Base-by-base conservation (phyloP, 64 coral and sea anemone genomes). In the Orbicella faveolata region DNA sequence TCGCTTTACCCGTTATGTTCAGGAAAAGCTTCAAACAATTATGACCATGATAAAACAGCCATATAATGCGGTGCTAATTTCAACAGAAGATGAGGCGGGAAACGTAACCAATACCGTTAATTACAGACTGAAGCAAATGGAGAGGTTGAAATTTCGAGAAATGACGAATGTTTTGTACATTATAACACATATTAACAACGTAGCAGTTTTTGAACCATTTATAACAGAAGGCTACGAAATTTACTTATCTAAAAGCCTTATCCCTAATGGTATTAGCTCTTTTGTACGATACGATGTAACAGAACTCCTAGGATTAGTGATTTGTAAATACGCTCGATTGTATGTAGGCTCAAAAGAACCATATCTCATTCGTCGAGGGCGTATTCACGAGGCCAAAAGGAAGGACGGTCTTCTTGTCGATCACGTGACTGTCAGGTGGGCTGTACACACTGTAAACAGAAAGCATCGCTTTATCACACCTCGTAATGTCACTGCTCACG, bases 41-140 rank as follows among this genome's bases (percentile, higher is more conserved):
- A 84, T 93, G 19, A 51, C 48, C 19, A 90, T 48, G 12, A 90
- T 96, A 30, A 93, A 78, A 17, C 79, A 69, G 79, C 94, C 94
- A 15, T 96, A 93, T 61, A 96, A 96, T 36, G 94, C 91, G 15
- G 35, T 96, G 48, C 25, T 84, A 30, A 89, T 96, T 48, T 87
- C 87, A 64, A 75, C 86, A 23, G 34, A 86, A 19, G 63, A 83
- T 5, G 84, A 93, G 37, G 75, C 63, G 5, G 25, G 44, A 23
- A 70, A 84, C 1, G 23, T 93, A 0, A 76, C 70, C 33, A 96
- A 86, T 76, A 90, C 79, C 18, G 76, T 96, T 70, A 26, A 90
- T 39, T 93, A 90, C 39, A 74, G 91, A 30, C 88, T 96, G 13
- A 93, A 77, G 65, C 80, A 96, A 74, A 96, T 96, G 94, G 91